Evolutionary conservation across 2,888 invertebrate species (phyloP), one percentile per base, ranked within the genome.

Genomic region (Myathropa florea): DNA sequence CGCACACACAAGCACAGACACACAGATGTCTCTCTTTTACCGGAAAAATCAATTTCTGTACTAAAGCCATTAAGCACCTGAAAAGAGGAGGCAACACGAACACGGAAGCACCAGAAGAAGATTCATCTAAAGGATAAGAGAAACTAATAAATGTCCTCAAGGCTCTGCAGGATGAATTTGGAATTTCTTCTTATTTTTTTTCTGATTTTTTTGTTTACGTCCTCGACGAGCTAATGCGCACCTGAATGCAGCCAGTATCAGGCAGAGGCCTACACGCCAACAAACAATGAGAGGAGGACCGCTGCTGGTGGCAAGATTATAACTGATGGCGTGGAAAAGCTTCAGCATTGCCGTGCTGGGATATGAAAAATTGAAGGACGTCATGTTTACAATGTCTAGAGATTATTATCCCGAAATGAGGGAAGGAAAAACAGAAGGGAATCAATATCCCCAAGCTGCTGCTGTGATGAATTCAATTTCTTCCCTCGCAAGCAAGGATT

Each of bases 131-230:
- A 23, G 75, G 59, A 70, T 67, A 75, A 61, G 59, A 26, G 61
- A 67, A 84, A 84, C 79, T 76, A 84, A 76, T 80, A 84, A 76
- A 80, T 72, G 61, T 84, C 76, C 70, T 39, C 71, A 24, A 75
- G 80, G 26, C 57, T 76, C 36, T 39, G 36, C 46, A 24, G 46
- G 55, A 61, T 33, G 57, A 67, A 61, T 61, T 26, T 28, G 18
- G 14, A 24, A 59, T 39, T 55, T 7, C n/a, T n/a, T 30, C 18
- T 36, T 23, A 30, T 65, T 53, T 6, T 18, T n/a, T 55, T 33
- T 64, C 46, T 71, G 71, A 2, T 18, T n/a, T 55, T 33, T 64
- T 61, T 71, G 71, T 46, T 65, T 24, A 64, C 30, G 75, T 57
- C 57, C 4, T 21, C 65, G 21, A n/a, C 23, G 64, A 26, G 26